Evolutionary conservation across 2,113 vertebrate genomes (phyloP).

Genomic region (Tiliqua scincoides): DNA sequence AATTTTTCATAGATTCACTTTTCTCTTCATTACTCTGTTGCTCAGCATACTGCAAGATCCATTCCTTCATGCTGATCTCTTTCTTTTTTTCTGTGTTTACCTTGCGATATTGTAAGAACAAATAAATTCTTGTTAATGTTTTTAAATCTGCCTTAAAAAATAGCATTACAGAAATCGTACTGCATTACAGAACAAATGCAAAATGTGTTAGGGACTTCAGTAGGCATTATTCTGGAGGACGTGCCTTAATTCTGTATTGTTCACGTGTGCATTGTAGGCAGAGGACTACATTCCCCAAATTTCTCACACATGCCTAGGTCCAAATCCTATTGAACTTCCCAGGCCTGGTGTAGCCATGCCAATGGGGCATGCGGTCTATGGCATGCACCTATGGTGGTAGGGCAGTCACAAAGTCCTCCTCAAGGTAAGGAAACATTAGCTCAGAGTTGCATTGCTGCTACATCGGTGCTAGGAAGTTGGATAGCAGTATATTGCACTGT

Average conservation of each 20-base stretch:
- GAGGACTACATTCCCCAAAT: not conserved
- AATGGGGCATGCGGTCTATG: too few relatives aligned
- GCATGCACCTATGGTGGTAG: too few relatives aligned
- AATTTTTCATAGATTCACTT: constrained; percentile 68
- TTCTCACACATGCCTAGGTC: not conserved
- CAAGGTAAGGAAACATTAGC: too few relatives aligned
- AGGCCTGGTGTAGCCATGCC: too few relatives aligned
- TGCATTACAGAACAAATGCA: not conserved
- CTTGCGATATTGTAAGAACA: constrained; percentile 57
- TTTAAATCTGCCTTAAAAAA: not conserved
- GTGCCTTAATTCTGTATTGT: not conserved
- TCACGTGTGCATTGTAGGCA: not conserved
- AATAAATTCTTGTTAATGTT: constrained; percentile 4
- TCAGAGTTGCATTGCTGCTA: too few relatives aligned
- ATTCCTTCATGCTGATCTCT: constrained; percentile 88
- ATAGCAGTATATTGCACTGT: not conserved
- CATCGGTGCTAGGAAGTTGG: too few relatives aligned
- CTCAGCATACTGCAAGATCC: constrained; percentile 92
- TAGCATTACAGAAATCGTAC: not conserved
- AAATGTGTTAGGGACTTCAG: not conserved
- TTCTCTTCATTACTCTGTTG: constrained; percentile 88
- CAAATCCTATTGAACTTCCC: too few relatives aligned
- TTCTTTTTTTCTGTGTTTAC: constrained; percentile 69
- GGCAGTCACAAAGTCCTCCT: too few relatives aligned
- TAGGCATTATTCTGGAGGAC: not conserved